Evolutionary conservation across 2,113 vertebrate species (phyloP).

Genomic region (Oreocharis arfaki): DNA sequence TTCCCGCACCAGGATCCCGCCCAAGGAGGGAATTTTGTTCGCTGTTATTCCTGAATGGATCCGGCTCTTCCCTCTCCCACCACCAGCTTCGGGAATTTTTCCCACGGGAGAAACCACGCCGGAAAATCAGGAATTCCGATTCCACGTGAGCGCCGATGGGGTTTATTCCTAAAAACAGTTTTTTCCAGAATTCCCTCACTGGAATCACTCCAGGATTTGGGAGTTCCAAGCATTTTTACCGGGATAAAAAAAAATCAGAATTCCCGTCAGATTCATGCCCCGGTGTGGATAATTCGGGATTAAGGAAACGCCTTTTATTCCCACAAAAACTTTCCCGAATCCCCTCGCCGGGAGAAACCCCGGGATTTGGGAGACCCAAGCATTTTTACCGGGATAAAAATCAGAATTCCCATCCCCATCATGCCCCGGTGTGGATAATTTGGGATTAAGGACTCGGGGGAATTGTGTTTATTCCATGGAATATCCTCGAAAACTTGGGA

Average conservation of each 20-base stretch:
- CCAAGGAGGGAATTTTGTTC: not conserved
- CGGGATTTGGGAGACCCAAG: too few species aligned
- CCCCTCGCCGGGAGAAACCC: not conserved
- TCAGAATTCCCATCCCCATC: not conserved
- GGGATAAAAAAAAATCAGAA: not conserved
- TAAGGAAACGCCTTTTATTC: not conserved
- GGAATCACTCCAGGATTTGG: not conserved
- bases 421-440: fast-evolving
- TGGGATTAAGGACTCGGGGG: not conserved
- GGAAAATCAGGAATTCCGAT: not conserved
- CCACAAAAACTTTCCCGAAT: not conserved
- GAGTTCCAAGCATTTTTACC: not conserved
- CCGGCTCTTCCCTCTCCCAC: fast-evolving
- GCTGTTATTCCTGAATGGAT: not conserved
- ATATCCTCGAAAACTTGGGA: not conserved
- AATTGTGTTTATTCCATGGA: not conserved
- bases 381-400: not conserved
- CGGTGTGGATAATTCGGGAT: not conserved
- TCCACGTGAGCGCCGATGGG: fast-evolving
- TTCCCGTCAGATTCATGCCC: not conserved
- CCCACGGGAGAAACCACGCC: not conserved
- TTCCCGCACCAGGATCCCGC: not conserved
- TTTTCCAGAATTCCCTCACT: not conserved
- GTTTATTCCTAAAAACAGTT: not conserved
- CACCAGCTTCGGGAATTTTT: not conserved